Base-by-base conservation (phyloP, 2,113 vertebrate species). In the Hemibagrus wyckioides region DNA sequence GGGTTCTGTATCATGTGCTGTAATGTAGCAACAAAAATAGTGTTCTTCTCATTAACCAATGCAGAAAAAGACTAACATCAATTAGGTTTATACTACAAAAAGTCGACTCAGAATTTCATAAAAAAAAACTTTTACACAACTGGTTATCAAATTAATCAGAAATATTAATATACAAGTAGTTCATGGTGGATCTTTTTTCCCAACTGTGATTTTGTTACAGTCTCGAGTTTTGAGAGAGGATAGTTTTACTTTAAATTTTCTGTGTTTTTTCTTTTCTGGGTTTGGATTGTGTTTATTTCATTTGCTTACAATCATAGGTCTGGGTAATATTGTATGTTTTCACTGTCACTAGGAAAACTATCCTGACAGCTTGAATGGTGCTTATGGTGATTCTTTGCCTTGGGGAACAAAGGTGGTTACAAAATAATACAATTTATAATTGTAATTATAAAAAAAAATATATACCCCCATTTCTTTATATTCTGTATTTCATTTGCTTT, bases 381-480 rank as follows among this genome's bases (percentile, higher is more conserved):
- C 21, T 15, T 69, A 82, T 56, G 52, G 85, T 61, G 67, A 81
- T 11, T 15, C 67, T 48, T 19, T 54, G 39, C 19, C 65, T 61
- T 82, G 54, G 65, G 54, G 21, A 1, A 63, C 36, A 36, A 87
- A 87, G 65, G 80, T 86, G 50, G 28, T 52, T 14, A 52, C 52
- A 14, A 79, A 52, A 79, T 81, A 23, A 54, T n/a, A 63, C 15
- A 36, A 23, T 80, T 61, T 61, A 82, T 17, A 63, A 3, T n/a
- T n/a, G n/a, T n/a, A n/a, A 50, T 19, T 11, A 50, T 30, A n/a
- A 44, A 13, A 80, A 80, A 57, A 57, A 25, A 6, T 39, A 13
- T 57, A 57, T 39, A 57, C 6, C 13, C 57, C 30, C 3, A 14
- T 10, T 36, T 52, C 28, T 13, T 57, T 36, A 36, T 39, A 57